Percentiles rank a stretch among this genome's conserved stretches.
These are phyloP conservation scores for Oryzias curvinotus DNA, from an alignment of 2,113 vertebrate species.

Conservation along the genomic window DNA sequence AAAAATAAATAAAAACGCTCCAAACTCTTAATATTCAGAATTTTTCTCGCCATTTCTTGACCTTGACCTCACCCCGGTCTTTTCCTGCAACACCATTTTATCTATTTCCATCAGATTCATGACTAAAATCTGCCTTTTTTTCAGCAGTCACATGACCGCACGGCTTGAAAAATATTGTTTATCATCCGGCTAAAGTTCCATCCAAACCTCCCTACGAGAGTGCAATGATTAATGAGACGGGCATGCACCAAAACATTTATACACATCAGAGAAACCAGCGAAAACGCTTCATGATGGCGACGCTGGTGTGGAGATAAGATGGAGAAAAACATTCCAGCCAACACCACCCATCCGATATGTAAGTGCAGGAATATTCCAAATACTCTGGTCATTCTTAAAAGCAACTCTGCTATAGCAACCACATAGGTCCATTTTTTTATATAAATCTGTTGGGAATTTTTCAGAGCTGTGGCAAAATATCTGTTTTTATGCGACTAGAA, in stretches of 20 bases:
- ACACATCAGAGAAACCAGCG: slow-evolving; percentile 13
- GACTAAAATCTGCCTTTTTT: not conserved
- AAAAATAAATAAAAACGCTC: too few species aligned
- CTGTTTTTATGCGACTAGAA: too few species aligned
- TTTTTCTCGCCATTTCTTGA: too few species aligned
- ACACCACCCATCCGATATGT: not conserved
- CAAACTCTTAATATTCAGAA: too few species aligned
- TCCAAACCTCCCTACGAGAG: not conserved
- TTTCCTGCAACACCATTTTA: not conserved
- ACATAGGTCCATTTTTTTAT: too few species aligned
- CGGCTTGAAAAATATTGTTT: not conserved
- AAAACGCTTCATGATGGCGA: not conserved
- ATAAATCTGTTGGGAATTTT: too few species aligned
- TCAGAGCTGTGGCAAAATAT: too few species aligned
- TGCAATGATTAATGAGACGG: not conserved
- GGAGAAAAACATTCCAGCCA: slow-evolving; percentile 28
- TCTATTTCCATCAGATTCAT: not conserved
- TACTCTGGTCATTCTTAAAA: slow-evolving; percentile 17
- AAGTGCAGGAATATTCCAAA: not conserved
- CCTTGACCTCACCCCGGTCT: too few species aligned
- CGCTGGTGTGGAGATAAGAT: slow-evolving; percentile 6
- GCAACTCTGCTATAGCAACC: slow-evolving; percentile 1
- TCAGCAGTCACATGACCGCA: not conserved
- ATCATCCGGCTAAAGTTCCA: not conserved
- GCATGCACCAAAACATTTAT: not conserved